Evolutionary conservation across 2,888 invertebrate genomes (phyloP).

Genomic region (Sphaerophoria taeniata): DNA sequence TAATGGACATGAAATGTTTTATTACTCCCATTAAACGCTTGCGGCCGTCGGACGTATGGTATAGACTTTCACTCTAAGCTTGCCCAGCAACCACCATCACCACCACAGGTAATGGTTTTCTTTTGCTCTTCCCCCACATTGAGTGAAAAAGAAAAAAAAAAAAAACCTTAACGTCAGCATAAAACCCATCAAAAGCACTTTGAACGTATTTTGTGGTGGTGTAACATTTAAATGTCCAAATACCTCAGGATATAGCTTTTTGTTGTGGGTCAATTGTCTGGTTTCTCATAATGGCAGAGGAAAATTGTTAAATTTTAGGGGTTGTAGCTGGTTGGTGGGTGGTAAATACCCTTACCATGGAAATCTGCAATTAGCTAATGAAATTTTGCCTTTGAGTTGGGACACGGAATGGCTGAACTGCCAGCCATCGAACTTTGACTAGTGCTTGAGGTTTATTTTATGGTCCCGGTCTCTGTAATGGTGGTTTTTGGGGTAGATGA

Average conservation of each 20-base stretch:
- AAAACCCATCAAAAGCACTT: conserved; percentile 32
- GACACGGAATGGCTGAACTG: conserved; percentile 30
- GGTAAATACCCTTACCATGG: conserved; percentile 25
- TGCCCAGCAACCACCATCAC: not conserved
- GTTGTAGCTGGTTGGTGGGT: not conserved
- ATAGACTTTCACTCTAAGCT: conserved; percentile 40
- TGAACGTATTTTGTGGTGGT: conserved; percentile 39
- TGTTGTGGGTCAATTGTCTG: conserved; percentile 15
- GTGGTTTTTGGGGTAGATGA: conserved; percentile 37
- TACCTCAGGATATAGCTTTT: not conserved
- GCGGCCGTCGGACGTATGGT: no score
- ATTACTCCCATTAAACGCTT: conserved; percentile 68
- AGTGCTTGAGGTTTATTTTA: conserved; percentile 45
- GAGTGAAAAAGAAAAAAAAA: not conserved
- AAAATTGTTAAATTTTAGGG: conserved; percentile 22
- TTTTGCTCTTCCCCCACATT: conserved; percentile 6
- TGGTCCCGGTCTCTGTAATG: not conserved
- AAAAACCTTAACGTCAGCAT: not conserved
- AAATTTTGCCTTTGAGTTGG: conserved; percentile 51
- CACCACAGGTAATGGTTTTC: conserved; percentile 62
- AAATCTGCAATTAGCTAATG: conserved; percentile 70
- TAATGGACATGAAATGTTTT: conserved; percentile 72
- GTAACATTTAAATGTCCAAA: conserved; percentile 42
- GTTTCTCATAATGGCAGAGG: conserved; percentile 26
- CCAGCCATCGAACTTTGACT: conserved; percentile 70